These are phyloP conservation scores for Eupeodes luniger DNA, from an alignment of 2,888 invertebrate genomes.

Conservation along the genomic window DNA sequence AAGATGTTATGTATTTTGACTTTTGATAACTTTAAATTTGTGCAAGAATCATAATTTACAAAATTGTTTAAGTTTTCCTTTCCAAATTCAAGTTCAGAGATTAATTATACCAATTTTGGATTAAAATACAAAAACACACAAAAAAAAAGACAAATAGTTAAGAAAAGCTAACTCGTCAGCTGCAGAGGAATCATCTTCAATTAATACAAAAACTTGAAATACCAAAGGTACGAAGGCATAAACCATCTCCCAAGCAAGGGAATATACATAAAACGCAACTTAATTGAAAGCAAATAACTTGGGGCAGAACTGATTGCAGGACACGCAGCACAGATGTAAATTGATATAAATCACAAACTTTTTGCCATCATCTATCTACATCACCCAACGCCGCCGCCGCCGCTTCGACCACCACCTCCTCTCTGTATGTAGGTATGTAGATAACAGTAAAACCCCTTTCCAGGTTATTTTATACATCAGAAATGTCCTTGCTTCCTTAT, in stretches of 20 bases:
- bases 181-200: constrained; percentile 38
- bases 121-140: background rate
- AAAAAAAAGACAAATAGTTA: background rate
- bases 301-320: constrained; percentile 63
- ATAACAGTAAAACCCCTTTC: background rate
- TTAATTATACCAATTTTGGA: constrained; percentile 12
- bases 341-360: constrained; percentile 74
- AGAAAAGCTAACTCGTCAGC: constrained; percentile 29
- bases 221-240: constrained; percentile 9
- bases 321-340: constrained; percentile 73
- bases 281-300: constrained; percentile 72
- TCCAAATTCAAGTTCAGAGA: background rate
- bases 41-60: no score
- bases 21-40: no score
- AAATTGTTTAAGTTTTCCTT: no score
- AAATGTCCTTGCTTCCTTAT: constrained; percentile 47
- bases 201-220: constrained; percentile 16
- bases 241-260: background rate
- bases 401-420: background rate
- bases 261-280: constrained; percentile 46
- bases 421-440: no score
- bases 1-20: no score
- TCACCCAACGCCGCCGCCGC: background rate
- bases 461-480: constrained; percentile 28
- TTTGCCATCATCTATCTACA: constrained; percentile 10